Evolutionary conservation across 2,797 vertebrate species (phyloP).

Genomic region (Clarias laeviceps): DNA sequence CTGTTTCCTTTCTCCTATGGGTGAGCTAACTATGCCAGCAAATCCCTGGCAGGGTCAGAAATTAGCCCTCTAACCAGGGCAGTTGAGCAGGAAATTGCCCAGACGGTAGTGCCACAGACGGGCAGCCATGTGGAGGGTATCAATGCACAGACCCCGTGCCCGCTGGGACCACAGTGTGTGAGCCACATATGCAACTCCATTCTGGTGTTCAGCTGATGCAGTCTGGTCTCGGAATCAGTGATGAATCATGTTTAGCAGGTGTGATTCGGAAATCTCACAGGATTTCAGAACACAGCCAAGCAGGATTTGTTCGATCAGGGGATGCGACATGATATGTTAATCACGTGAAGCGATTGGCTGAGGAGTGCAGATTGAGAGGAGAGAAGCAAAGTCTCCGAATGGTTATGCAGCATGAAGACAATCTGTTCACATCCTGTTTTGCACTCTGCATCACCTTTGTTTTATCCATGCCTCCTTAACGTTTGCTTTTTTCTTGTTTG

Average conservation of each 20-base stretch:
- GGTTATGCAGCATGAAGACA: not conserved
- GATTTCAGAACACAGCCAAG: slow-evolving; percentile 9
- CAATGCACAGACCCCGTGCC: slow-evolving; percentile 67
- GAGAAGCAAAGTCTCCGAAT: not conserved
- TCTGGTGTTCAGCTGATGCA: slow-evolving; percentile 51
- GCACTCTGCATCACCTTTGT: not conserved
- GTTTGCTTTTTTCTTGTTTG: not conserved
- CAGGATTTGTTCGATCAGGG: slow-evolving; percentile 28
- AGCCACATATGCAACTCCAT: slow-evolving; percentile 77
- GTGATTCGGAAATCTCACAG: slow-evolving; percentile 34
- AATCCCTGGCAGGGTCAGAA: slow-evolving; percentile 29
- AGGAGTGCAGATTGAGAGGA: slow-evolving; percentile 5
- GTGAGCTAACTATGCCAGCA: slow-evolving; percentile 24
- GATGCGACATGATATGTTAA: slow-evolving; percentile 32
- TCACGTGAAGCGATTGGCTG: not conserved
- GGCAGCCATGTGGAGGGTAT: slow-evolving; percentile 70
- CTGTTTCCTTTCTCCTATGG: not conserved
- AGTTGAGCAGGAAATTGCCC: slow-evolving; percentile 59
- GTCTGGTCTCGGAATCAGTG: slow-evolving; percentile 31
- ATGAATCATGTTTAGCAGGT: slow-evolving; percentile 31
- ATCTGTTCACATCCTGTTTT: not conserved
- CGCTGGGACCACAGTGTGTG: slow-evolving; percentile 72
- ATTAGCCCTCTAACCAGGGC: slow-evolving; percentile 59
- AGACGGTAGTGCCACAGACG: slow-evolving; percentile 65
- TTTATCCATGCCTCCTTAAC: not conserved